Percentiles rank a stretch among this genome's conserved stretches.
phyloP scores from a whole-genome alignment of 2,797 vertebrate species.

The Buceros bicornis region DNA sequence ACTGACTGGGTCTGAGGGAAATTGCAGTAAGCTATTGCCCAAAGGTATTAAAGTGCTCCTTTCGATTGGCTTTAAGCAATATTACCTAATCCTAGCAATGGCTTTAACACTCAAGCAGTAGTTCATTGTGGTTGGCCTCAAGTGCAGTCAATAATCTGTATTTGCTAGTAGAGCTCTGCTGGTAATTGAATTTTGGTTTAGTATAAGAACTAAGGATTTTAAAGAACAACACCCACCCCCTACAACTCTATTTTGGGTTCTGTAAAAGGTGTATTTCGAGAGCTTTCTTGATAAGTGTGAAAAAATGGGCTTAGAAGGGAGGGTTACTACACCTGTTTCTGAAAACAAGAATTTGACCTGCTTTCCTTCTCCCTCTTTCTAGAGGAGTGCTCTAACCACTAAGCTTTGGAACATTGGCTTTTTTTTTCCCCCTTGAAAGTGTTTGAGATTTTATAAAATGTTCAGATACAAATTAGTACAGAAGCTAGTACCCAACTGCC shows the following conservation, averaged over 20 bases:
- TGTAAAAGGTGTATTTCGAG: neutral
- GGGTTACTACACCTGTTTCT: neutral
- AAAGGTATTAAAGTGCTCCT: constrained; percentile 16
- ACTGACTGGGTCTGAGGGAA: constrained; percentile 46
- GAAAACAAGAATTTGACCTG: neutral
- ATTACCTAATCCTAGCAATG: constrained; percentile 52
- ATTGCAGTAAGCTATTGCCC: constrained; percentile 43
- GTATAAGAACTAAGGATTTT: constrained; percentile 4
- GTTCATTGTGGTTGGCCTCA: constrained; percentile 52
- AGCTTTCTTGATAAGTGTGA: neutral
- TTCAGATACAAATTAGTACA: constrained; percentile 38
- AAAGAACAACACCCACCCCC: neutral
- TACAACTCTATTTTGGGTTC: neutral
- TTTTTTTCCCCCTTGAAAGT: neutral
- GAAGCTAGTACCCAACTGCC: constrained; percentile 7
- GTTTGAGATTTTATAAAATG: neutral
- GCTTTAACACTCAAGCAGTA: constrained; percentile 46
- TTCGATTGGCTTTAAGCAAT: constrained; percentile 40
- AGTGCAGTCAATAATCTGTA: constrained; percentile 52
- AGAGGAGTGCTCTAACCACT: neutral
- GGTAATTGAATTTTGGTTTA: constrained; percentile 60
- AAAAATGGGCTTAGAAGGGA: neutral
- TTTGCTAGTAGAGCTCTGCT: constrained; percentile 32
- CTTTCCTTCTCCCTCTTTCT: neutral
- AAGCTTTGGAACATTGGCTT: neutral